These are phyloP conservation scores for Muntiacus muntjak DNA, from an alignment of 2,113 vertebrate species.

Conservation along the genomic window DNA sequence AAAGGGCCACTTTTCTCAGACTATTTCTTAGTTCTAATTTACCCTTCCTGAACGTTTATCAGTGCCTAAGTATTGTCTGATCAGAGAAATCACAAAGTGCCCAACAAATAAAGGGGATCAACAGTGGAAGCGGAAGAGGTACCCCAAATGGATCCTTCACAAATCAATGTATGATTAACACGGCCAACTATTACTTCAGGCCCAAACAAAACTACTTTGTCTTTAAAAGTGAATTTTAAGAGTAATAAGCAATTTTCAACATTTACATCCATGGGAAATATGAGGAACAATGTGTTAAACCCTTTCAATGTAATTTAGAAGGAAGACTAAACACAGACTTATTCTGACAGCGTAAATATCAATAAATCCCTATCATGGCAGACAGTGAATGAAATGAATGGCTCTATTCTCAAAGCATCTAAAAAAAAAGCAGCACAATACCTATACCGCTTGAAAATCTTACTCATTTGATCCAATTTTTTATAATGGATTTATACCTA, in stretches of 20 bases:
- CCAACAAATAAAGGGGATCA: background rate
- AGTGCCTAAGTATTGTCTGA: background rate
- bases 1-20: background rate
- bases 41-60: background rate
- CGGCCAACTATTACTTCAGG: background rate
- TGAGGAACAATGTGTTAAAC: background rate
- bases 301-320: background rate
- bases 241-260: background rate
- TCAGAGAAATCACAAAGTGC: background rate
- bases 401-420: background rate
- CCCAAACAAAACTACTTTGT: background rate
- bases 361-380: background rate
- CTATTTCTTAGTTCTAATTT: background rate
- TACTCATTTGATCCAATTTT: background rate
- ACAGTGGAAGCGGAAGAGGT: background rate
- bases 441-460: background rate
- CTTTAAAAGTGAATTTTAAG: background rate
- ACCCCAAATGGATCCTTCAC: background rate
- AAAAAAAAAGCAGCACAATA: background rate
- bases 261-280: background rate
- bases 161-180: background rate
- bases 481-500: background rate
- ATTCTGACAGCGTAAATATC: background rate
- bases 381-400: background rate
- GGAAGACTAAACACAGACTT: background rate